A percentile compares a stretch with the other conserved stretches of the same genome.
These are phyloP conservation scores for Sarcophaga carnaria DNA, from an alignment of 2,888 invertebrate genomes.

Conservation along the genomic window DNA sequence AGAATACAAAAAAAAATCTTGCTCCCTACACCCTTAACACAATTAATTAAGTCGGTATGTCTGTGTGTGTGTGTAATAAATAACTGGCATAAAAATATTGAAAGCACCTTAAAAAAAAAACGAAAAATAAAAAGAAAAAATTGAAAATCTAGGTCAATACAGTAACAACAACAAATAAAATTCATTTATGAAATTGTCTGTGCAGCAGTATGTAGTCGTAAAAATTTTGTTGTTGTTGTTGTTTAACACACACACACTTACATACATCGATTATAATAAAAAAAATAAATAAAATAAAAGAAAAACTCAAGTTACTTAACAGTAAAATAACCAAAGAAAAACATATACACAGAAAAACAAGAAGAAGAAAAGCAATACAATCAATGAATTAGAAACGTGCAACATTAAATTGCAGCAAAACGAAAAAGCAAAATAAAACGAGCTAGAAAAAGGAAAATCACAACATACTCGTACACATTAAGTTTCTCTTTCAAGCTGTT, in stretches of 20 bases:
- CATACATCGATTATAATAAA: neutral
- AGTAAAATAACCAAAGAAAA: constrained; percentile 6
- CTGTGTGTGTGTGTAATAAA: constrained; percentile 9
- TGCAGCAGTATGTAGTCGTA: neutral
- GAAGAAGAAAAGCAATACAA: constrained; percentile 42
- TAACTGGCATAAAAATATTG: constrained; percentile 36
- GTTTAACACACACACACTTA: neutral
- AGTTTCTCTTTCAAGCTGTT: constrained; percentile 67
- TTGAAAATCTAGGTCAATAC: constrained; percentile 54
- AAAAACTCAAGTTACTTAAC: constrained; percentile 64
- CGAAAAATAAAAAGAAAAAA: constrained; percentile 18
- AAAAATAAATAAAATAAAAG: neutral
- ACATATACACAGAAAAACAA: neutral
- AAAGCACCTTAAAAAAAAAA: constrained; percentile 20
- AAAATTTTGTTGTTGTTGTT: neutral
- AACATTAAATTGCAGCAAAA: neutral
- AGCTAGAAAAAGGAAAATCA: constrained; percentile 33
- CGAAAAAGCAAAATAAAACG: constrained; percentile 29
- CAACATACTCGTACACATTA: constrained; percentile 38
- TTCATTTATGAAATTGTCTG: constrained; percentile 44
- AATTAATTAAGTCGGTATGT: constrained; percentile 20
- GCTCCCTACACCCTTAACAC: constrained; percentile 37
- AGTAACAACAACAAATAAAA: constrained; percentile 19
- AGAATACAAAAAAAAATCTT: neutral
- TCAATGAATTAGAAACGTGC: constrained; percentile 60